Evolutionary conservation across 2,888 invertebrate genomes (phyloP), one percentile per base, ranked within the genome.

Genomic region (Rhynchonema sp.): DNA sequence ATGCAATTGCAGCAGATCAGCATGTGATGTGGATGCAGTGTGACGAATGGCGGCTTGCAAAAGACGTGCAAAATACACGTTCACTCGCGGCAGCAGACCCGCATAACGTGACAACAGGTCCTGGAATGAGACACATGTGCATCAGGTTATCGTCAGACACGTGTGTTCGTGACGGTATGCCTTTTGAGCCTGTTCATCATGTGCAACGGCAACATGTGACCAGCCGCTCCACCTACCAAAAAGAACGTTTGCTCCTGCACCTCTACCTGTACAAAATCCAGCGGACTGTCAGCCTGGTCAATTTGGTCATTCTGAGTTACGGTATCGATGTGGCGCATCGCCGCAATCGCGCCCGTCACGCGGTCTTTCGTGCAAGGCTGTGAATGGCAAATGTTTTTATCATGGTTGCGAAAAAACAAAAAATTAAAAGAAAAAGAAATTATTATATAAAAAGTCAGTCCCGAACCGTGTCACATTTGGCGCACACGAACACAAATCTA

Each of bases 1-100:
- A 27, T 61, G 61, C 22, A 46, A 55, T 6, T 23, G 2, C 17
- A 59, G 27, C n/a, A 61, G 30, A 17, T 25, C 22, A 13, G 3
- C 27, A 6, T 3, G 6, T 3, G 20, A 25, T 3, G 20, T 28
- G 9, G n/a, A 26, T 2, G 17, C 27, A 13, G 29, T 56, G 29
- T 59, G 29, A 2, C n/a, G 17, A n/a, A 61, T 58, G 25, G 49
- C 38, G 13, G 30, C 30, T 29, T 59, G 61, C 38, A 59, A 6
- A 2, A 61, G 30, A 22, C 56, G 58, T 20, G 53, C 58, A 6
- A 25, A 30, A 26, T 53, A 61, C 13, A 61, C 28, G 29, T 61
- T 61, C 17, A 23, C 61, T 2, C 6, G n/a, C 9, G 29, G 61
- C n/a, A 61, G 27, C 20, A 60, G 3, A 6, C 20, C 2, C 2